Conservation (phyloP, 2,113 vertebrate species). For the Gila orcuttii region DNA sequence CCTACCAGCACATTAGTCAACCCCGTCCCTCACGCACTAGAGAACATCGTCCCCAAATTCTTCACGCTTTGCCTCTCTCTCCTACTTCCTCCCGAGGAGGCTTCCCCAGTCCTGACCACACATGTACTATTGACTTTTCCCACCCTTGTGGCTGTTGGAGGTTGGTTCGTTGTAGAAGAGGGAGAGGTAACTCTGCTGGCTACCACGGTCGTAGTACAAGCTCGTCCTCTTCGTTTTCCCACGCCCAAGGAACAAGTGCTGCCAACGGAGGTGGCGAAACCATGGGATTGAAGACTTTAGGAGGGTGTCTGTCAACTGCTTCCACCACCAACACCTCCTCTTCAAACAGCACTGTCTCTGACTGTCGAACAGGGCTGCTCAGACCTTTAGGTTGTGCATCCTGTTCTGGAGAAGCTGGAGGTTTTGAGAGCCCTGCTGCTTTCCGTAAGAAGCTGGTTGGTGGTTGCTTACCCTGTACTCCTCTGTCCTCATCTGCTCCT, state of each 20-base stretch:
- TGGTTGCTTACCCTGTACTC: conserved; percentile 80
- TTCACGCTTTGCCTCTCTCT: conserved; percentile 71
- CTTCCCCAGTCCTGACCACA: conserved; percentile 79
- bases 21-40: conserved; percentile 60
- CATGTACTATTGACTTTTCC: conserved; percentile 78
- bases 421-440: conserved; percentile 76
- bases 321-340: conserved; percentile 81
- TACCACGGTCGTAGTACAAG: conserved; percentile 68
- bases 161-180: conserved; percentile 73
- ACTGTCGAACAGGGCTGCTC: conserved; percentile 71
- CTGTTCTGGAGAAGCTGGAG: conserved; percentile 71
- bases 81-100: conserved; percentile 70
- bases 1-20: conserved; percentile 67
- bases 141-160: conserved; percentile 83
- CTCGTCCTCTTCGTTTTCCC: conserved; percentile 73
- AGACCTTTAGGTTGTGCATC: conserved; percentile 76
- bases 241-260: conserved; percentile 63
- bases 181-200: conserved; percentile 63
- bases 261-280: conserved; percentile 62
- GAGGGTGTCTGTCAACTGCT: conserved; percentile 78
- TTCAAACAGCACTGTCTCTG: conserved; percentile 78
- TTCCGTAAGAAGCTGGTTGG: conserved; percentile 76
- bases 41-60: conserved; percentile 68
- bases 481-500: conserved; percentile 74
- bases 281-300: conserved; percentile 75